Evolutionary conservation across 2,113 vertebrate genomes (phyloP).

Genomic region (Tautogolabrus adspersus): DNA sequence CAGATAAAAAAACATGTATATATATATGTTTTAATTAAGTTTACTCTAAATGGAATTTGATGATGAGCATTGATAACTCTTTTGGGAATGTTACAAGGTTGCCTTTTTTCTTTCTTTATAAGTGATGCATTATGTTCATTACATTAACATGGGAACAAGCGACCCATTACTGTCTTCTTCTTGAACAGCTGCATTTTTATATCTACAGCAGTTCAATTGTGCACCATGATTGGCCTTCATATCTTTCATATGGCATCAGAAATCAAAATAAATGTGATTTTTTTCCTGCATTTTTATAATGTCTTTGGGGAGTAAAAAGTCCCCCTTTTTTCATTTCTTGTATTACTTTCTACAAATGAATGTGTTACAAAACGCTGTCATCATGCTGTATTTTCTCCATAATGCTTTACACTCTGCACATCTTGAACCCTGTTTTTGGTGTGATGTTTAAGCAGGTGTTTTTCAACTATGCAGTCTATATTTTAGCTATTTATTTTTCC

Average conservation of each 20-base stretch:
- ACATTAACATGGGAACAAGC: conserved; percentile 27
- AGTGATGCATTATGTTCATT: background rate
- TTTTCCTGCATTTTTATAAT: background rate
- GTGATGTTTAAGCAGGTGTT: conserved; percentile 64
- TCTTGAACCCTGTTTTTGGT: conserved; percentile 4
- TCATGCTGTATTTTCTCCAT: background rate
- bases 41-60: too few species aligned
- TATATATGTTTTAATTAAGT: too few species aligned
- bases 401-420: background rate
- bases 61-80: too few species aligned
- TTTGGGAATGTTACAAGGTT: background rate
- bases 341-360: conserved; percentile 2
- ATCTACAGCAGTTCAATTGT: background rate
- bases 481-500: conserved; percentile 62
- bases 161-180: conserved; percentile 49
- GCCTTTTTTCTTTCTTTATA: conserved; percentile 1
- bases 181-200: conserved; percentile 20
- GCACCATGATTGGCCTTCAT: conserved; percentile 31
- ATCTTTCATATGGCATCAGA: background rate
- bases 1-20: too few species aligned
- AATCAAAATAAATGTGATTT: background rate
- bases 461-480: conserved; percentile 23
- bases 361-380: background rate
- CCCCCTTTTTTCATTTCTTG: background rate
- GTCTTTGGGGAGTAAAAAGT: background rate